Base-by-base conservation (phyloP, 2,888 invertebrate species). In the Drosophila engyochracea region DNA sequence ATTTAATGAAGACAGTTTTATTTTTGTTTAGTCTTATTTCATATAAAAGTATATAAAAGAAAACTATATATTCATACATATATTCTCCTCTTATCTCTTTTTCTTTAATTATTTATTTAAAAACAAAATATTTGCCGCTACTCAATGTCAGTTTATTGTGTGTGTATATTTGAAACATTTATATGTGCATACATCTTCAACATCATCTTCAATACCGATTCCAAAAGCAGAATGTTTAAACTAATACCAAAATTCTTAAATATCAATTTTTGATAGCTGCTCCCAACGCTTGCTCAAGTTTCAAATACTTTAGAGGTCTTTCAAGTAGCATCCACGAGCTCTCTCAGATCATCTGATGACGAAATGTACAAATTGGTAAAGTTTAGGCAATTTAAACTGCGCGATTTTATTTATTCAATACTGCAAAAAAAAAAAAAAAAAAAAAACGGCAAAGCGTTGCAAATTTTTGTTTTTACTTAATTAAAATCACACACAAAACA, bases 341-440 rank as follows among this genome's bases (percentile, higher is more conserved):
- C 92, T 93, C 93, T 93, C 95, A 95, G 95, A 95, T 95, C 95
- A 95, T 95, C 95, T 95, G 95, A 95, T 95, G 95, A 94, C 95
- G 93, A 94, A 94, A 95, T 95, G 95, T 95, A 95, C 95, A 95
- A 95, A 95, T 95, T 92, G 90, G 87, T 91, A 80, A 89, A 88
- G 91, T 87, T 89, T 83, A 78, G 77, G 73, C 82, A 79, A 72
- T 83, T 87, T 79, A 31, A 54, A 59, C 64, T 64, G 70, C 51
- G 35, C 35, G 4, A 65, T 47, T 47, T 47, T 81, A 77, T 74
- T 77, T 83, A 74, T 81, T 82, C 76, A 70, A 55, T 33, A 25
- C 22, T 9, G 47, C 22, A 14, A 41, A n/a, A 10, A 39, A 39
- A 37, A 37, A n/a, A 10, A 39, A 39, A 37, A 37, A 37, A 5